Percentiles rank a stretch among this genome's conserved stretches.
Evolutionary conservation across 2,113 vertebrate genomes (phyloP).

Genomic region (Baryphthengus martii): DNA sequence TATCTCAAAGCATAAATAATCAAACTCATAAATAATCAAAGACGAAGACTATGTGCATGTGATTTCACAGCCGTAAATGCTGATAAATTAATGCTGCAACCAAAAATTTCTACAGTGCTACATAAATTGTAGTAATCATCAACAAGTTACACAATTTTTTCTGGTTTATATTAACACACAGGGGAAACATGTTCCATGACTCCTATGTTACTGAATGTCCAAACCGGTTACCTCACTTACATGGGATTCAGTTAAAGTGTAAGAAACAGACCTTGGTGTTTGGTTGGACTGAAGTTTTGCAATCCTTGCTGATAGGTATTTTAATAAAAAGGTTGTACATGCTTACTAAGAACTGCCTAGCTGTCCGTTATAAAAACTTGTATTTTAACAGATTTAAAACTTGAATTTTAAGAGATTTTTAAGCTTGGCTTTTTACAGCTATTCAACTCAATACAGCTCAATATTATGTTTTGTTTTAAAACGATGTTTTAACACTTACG

Average conservation of each 20-base stretch:
- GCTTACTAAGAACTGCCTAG: neutral
- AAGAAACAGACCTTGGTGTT: neutral
- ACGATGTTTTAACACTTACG: neutral
- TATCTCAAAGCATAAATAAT: neutral
- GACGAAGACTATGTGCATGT: neutral
- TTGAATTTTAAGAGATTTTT: neutral
- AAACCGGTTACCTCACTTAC: neutral
- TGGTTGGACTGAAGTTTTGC: neutral
- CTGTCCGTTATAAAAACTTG: neutral
- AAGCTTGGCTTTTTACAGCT: neutral
- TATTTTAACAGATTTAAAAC: neutral
- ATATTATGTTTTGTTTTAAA: neutral
- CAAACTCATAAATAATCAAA: neutral
- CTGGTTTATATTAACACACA: conserved; percentile 47
- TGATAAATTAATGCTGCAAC: conserved; percentile 39
- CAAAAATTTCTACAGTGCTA: conserved; percentile 27
- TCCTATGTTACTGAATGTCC: neutral
- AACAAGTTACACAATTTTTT: conserved; percentile 26
- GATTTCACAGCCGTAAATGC: neutral
- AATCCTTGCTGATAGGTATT: neutral
- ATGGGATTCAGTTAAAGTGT: neutral
- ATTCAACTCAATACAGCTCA: neutral
- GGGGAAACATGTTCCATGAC: conserved; percentile 4
- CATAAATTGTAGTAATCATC: conserved; percentile 12
- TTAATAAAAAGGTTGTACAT: neutral